A percentile compares a stretch with the other conserved stretches of the same genome.
phyloP scores from a whole-genome alignment of 2,888 invertebrate species.

The Phengaris alcon region DNA sequence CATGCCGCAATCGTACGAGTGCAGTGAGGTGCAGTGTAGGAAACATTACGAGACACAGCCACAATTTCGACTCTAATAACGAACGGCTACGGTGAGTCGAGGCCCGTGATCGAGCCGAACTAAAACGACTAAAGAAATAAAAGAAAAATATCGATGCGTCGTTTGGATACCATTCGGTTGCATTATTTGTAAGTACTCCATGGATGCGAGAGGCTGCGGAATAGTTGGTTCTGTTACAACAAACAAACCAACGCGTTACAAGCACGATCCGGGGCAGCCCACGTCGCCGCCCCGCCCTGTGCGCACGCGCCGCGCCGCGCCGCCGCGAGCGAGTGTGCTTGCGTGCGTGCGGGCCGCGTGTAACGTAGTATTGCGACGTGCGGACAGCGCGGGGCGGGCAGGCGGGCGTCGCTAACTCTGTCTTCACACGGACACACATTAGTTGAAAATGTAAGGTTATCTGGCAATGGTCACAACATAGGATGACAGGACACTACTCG shows the following conservation, averaged over 20 bases:
- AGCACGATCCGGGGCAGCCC: constrained; percentile 49
- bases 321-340: too few species aligned
- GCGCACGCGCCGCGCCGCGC: too few species aligned
- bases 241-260: constrained; percentile 73
- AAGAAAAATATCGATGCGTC: constrained; percentile 60
- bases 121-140: constrained; percentile 42
- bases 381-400: constrained; percentile 28
- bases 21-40: constrained; percentile 54
- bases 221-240: constrained; percentile 76
- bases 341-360: too few species aligned
- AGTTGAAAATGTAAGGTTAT: constrained; percentile 36
- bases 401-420: constrained; percentile 31
- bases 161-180: constrained; percentile 76
- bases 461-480: constrained; percentile 45
- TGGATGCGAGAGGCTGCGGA: constrained; percentile 76
- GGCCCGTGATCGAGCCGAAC: constrained; percentile 51
- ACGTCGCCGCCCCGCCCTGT: constrained; percentile 36
- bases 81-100: constrained; percentile 55
- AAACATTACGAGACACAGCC: constrained; percentile 69
- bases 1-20: constrained; percentile 61
- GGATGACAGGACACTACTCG: constrained; percentile 55
- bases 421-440: constrained; percentile 39
- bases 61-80: constrained; percentile 65
- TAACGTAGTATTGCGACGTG: too few species aligned
- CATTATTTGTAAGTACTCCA: constrained; percentile 77